These are phyloP conservation scores for Dasyornis broadbenti DNA, from an alignment of 2,113 vertebrate genomes.

Conservation along the genomic window DNA sequence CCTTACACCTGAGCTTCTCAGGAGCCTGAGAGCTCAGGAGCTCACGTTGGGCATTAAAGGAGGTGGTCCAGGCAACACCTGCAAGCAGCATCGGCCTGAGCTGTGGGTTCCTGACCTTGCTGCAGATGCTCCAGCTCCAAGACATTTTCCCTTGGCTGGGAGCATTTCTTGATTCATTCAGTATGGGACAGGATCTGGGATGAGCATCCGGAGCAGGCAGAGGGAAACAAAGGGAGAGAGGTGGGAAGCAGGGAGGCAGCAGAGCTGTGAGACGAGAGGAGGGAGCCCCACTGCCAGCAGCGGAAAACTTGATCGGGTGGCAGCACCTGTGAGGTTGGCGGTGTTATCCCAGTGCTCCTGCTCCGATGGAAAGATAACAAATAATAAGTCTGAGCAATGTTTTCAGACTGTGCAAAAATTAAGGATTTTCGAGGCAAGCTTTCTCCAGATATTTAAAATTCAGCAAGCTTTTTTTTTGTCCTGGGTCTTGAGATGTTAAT, in stretches of 20 bases:
- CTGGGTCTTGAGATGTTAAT: conserved; percentile 77
- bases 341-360: neutral
- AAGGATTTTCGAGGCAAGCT: conserved; percentile 6
- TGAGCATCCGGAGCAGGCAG: neutral
- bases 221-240: neutral
- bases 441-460: conserved; percentile 58
- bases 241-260: neutral
- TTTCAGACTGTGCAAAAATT: neutral
- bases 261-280: neutral
- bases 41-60: neutral
- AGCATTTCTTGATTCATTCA: neutral
- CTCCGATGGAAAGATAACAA: neutral
- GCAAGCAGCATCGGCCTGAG: neutral
- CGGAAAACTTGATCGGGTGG: neutral
- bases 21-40: neutral
- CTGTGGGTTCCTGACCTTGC: too few relatives aligned
- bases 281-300: neutral
- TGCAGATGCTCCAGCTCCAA: neutral
- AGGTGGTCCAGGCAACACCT: neutral
- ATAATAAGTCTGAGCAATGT: neutral
- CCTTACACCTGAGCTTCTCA: neutral
- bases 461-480: conserved; percentile 53
- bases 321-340: rapidly evolving
- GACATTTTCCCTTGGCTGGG: neutral
- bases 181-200: neutral